Evolutionary conservation across 2,113 vertebrate species (phyloP).

Genomic region (Acrocephalus kingi): DNA sequence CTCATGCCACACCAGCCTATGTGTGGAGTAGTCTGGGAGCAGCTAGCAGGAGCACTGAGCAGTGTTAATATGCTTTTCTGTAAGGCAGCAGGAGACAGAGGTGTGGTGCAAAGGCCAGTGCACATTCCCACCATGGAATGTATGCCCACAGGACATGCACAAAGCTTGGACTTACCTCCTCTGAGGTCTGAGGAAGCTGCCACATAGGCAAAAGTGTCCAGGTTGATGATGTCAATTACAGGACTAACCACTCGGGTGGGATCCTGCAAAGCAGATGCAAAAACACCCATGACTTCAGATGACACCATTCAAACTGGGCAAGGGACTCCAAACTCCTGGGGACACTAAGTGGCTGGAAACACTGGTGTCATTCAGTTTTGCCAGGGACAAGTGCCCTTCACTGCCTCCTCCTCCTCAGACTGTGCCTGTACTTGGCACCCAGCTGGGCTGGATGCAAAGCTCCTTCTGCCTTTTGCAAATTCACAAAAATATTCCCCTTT

Average conservation of each 20-base stretch:
- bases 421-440: rapidly evolving
- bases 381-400: not conserved
- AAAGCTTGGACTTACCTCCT: constrained; percentile 79
- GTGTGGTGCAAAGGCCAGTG: not conserved
- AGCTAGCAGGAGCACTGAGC: not conserved
- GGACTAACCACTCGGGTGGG: constrained; percentile 91
- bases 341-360: not conserved
- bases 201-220: constrained; percentile 94
- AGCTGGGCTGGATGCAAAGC: not conserved
- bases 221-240: constrained; percentile 95
- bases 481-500: not conserved
- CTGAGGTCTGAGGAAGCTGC: constrained; percentile 91
- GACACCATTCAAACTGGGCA: not conserved
- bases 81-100: not conserved
- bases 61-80: not conserved
- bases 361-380: not conserved
- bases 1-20: not conserved
- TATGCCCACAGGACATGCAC: rapidly evolving
- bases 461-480: not conserved
- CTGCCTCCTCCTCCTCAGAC: not conserved
- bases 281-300: not conserved
- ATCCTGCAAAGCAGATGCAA: constrained; percentile 76
- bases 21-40: not conserved
- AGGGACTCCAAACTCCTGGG: not conserved
- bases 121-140: rapidly evolving